phyloP scores from a whole-genome alignment of 2,888 invertebrate genomes.

The Blera fallax region DNA sequence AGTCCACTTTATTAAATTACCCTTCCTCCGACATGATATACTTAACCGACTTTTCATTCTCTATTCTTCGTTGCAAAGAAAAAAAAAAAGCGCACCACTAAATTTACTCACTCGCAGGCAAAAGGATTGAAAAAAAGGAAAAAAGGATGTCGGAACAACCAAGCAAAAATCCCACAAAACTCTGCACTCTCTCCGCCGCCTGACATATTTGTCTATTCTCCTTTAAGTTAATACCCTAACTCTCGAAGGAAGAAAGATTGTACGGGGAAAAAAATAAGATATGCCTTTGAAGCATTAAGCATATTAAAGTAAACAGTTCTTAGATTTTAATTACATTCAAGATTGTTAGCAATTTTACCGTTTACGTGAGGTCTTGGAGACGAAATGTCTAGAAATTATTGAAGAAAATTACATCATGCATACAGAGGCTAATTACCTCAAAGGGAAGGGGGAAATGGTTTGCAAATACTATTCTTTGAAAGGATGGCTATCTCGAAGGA shows the following conservation, averaged over 20 bases:
- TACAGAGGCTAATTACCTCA: not conserved
- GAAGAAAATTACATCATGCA: too few species aligned
- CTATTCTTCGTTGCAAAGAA: not conserved
- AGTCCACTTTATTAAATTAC: slow-evolving; percentile 42
- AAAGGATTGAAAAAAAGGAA: slow-evolving; percentile 26
- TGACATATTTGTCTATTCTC: not conserved
- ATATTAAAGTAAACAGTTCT: slow-evolving; percentile 32
- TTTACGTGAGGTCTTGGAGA: slow-evolving; percentile 2
- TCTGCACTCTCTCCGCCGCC: not conserved
- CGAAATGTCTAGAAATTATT: not conserved
- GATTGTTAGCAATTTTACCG: slow-evolving; percentile 46
- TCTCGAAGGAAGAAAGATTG: not conserved
- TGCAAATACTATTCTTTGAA: not conserved
- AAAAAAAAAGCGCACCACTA: slow-evolving; percentile 1
- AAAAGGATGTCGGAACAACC: slow-evolving; percentile 12
- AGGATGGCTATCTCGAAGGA: not conserved
- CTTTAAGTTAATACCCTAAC: not conserved
- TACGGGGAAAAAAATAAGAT: slow-evolving; percentile 4
- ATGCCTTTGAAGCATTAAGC: slow-evolving; percentile 19
- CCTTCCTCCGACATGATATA: slow-evolving; percentile 4
- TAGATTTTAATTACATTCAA: slow-evolving; percentile 46
- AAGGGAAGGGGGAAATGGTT: not conserved
- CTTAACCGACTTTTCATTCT: slow-evolving; percentile 52
- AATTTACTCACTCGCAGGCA: slow-evolving; percentile 2
- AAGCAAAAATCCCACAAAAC: slow-evolving; percentile 18